Base-by-base conservation (phyloP, 2,113 vertebrate genomes). In the Aptenodytes forsteri region DNA sequence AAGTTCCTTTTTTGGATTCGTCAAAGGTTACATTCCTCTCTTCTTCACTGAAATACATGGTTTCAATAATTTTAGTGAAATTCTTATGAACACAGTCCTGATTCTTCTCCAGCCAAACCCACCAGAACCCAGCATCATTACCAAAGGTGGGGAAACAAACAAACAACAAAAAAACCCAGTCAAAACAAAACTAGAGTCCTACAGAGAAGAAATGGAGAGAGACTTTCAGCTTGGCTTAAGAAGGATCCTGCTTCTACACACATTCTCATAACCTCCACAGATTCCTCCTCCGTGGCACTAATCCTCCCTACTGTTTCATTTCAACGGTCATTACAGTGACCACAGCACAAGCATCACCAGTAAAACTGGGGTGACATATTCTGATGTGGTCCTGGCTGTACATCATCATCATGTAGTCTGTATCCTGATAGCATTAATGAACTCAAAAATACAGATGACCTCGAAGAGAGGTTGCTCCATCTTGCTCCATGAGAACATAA, bases 371-470 rank as follows among this genome's bases (percentile, higher is more conserved):
- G 5, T 70, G 13, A 49, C 19, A 17, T 42, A 29, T 25, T 58
- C 42, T 46, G 29, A 38, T 32, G 19, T 42, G 20, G 23, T 69
- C 15, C 30, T 59, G 55, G 21, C 21, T 65, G 29, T 27, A 65
- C 21, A n/a, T 29, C 12, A 46, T 16, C 15, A 30, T 21, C 29
- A 38, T 13, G 30, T 25, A 62, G 23, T 40, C 34, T 42, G 34
- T 36, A 46, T 22, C 44, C 34, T 0, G 1, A 10, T 0, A 47
- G 6, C 12, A n/a, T 23, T 16, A 25, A 70, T 11, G 13, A 73
- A 32, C 6, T 84, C 11, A 65, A 55, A 95, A 66, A 46, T 12
- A 71, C 15, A 85, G 26, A 22, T 22, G 25, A 40, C 4, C 16
- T 84, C 7, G 4, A 58, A 40, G 7, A 59, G 20, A 49, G 5